Evolutionary conservation across 2,113 vertebrate species (phyloP).

Genomic region (Phyllostomus discolor): DNA sequence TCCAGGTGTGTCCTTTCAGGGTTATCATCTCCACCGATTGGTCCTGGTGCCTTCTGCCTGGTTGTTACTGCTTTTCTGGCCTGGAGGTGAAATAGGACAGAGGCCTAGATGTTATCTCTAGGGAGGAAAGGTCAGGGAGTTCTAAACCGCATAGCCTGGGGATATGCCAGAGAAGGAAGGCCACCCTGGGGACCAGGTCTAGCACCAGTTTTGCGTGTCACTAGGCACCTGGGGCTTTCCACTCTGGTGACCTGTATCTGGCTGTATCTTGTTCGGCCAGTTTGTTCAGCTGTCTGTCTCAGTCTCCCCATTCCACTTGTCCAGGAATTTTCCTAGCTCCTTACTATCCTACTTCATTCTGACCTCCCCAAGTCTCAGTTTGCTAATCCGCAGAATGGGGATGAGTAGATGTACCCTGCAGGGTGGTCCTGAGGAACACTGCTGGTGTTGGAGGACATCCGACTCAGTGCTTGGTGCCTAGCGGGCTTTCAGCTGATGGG

Average conservation of each 20-base stretch:
- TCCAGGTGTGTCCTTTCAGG: background rate
- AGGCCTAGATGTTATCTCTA: background rate
- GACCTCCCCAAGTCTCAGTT: background rate
- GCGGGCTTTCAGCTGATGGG: background rate
- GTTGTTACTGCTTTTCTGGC: background rate
- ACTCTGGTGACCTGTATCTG: background rate
- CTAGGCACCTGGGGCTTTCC: background rate
- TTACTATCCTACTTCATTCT: background rate
- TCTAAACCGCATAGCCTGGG: background rate
- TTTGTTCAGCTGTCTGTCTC: background rate
- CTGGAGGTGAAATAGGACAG: background rate
- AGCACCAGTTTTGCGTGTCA: background rate
- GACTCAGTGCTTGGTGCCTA: background rate
- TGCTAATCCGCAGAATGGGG: background rate
- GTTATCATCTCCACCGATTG: background rate
- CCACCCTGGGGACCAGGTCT: background rate
- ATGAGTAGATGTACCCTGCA: background rate
- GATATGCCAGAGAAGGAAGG: background rate
- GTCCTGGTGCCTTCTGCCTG: background rate
- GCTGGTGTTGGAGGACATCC: background rate
- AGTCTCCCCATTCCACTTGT: background rate
- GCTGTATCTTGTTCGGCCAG: background rate
- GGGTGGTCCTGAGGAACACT: background rate
- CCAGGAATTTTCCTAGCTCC: background rate
- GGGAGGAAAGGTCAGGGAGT: background rate